Evolutionary conservation across 2,888 invertebrate genomes (phyloP), one percentile per base, ranked within the genome.

Genomic region (Marasmarcha lunaedactyla): DNA sequence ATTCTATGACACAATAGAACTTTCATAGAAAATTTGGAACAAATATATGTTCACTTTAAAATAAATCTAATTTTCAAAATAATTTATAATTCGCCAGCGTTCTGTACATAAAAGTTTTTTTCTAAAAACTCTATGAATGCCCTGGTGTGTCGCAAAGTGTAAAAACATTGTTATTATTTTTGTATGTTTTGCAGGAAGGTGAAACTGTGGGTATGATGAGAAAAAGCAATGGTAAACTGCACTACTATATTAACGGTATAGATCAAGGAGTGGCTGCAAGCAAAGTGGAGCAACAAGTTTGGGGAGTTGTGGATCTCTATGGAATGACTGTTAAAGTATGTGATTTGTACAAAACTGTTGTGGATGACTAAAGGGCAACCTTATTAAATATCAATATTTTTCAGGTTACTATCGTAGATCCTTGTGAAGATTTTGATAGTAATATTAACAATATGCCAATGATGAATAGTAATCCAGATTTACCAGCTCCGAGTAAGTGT

Each of bases 261-360:
- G 95, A 96, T 71, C 96, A 97, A 69, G 97, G 97, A 0, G 87
- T 96, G 12, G 97, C 97, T 0, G 90, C 93, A 0, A 90, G 91
- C 25, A 88, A 90, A 54, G 91, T 95, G 1, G 91, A 93, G 0
- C 74, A 86, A 20, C 88, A 90, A 34, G 89, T 96, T 2, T 97
- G 96, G 95, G 97, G 95, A 3, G 97, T 97, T 15, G 92, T 97
- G 27, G 97, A 97, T 78, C 85, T 97, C 1, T 97, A 97, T 59
- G 97, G 95, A 15, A 95, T 95, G 94, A 95, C 95, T 14, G 94
- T 95, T 13, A 78, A 76, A 62, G 81, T 77, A 46, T 48, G 14
- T 14, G 5, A 13, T 7, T 30, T 30, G 30, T 30, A 9, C 9
- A 30, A n/a, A 30, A 10, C 4, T 30, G 30, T 30, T 5, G 6